Evolutionary conservation across 2,888 invertebrate species (phyloP).

Genomic region (Leistus spinibarbis): DNA sequence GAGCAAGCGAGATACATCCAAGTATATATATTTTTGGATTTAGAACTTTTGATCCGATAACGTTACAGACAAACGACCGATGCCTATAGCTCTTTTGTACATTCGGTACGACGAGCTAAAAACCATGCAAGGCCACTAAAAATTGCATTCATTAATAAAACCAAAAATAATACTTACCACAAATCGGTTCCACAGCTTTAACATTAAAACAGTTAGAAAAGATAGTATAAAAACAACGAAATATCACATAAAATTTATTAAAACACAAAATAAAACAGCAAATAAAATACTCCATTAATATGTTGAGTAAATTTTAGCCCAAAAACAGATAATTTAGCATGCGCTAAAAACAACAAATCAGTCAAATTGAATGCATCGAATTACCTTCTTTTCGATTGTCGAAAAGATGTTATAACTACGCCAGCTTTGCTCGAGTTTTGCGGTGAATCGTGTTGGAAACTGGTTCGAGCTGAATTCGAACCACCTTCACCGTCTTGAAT

Average conservation of each 20-base stretch:
- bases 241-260: not conserved
- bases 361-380: not conserved
- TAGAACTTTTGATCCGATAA: no score
- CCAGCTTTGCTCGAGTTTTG: conserved; percentile 76
- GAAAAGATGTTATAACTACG: conserved; percentile 87
- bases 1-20: no score
- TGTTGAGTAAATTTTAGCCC: not conserved
- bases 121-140: not conserved
- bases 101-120: no score
- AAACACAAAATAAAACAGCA: not conserved
- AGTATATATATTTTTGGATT: no score
- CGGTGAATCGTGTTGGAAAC: conserved; percentile 66
- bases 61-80: no score
- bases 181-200: not conserved
- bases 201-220: not conserved
- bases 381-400: conserved; percentile 86
- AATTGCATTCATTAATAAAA: not conserved
- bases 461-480: conserved; percentile 62
- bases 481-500: conserved; percentile 56
- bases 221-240: not conserved
- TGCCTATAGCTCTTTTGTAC: no score
- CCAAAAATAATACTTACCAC: conserved; percentile 3
- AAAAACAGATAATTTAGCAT: not conserved
- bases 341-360: not conserved
- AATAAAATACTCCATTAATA: not conserved